A percentile compares a stretch with the other conserved stretches of the same genome.
phyloP scores from a whole-genome alignment of 2,888 invertebrate species.

The Agrochola circellaris region DNA sequence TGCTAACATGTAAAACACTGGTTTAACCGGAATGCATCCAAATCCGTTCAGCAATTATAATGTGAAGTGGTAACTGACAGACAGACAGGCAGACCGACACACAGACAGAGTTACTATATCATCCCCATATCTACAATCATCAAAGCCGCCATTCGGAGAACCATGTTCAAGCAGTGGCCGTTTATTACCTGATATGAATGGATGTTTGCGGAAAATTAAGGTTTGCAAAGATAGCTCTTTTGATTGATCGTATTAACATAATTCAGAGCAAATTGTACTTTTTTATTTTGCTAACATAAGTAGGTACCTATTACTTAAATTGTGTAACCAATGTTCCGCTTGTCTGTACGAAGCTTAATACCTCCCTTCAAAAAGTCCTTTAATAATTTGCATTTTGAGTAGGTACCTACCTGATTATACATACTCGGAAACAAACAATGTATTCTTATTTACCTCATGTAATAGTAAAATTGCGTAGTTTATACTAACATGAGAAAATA shows the following conservation, averaged over 20 bases:
- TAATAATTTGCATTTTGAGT: constrained; percentile 9
- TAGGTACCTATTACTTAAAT: not conserved
- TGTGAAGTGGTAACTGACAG: not conserved
- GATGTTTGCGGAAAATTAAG: not conserved
- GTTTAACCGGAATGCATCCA: not conserved
- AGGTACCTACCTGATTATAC: not conserved
- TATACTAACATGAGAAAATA: constrained; percentile 18
- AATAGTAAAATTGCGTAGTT: constrained; percentile 23
- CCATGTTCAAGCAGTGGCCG: not conserved
- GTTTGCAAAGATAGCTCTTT: not conserved
- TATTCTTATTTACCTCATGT: not conserved
- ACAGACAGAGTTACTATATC: not conserved
- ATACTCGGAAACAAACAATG: not conserved
- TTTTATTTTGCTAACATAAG: not conserved
- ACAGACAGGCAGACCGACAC: not conserved
- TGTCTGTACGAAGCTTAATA: too few species aligned
- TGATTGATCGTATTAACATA: not conserved
- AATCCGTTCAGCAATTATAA: not conserved
- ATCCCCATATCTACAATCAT: not conserved
- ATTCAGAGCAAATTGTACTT: not conserved
- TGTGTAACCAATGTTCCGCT: not conserved
- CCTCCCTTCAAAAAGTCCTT: not conserved
- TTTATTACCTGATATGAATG: not conserved
- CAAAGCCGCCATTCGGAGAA: not conserved
- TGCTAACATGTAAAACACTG: too few species aligned